Percentiles rank a stretch among this genome's conserved stretches.
Evolutionary conservation across 2,113 vertebrate species (phyloP).

Genomic region (Anser brachyrhynchus): DNA sequence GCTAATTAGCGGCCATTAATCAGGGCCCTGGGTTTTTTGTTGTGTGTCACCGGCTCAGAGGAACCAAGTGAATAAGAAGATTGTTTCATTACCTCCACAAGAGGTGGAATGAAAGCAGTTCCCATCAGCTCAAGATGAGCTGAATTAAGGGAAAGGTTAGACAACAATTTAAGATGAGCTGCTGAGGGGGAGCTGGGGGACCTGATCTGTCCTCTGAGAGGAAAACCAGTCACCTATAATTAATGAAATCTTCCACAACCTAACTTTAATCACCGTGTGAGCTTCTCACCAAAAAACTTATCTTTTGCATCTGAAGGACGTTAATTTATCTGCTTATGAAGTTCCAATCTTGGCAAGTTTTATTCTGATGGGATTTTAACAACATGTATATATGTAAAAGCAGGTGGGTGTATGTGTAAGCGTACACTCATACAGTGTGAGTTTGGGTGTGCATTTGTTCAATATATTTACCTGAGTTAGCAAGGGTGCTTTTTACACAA

Average conservation of each 20-base stretch:
- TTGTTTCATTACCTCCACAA: constrained; percentile 89
- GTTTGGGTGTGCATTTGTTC: not conserved
- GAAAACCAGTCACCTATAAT: constrained; percentile 86
- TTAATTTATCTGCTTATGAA: constrained; percentile 58
- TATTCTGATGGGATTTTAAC: not conserved
- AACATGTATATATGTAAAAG: not conserved
- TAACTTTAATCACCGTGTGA: constrained; percentile 81
- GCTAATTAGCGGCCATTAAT: constrained; percentile 99
- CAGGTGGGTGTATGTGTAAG: not conserved
- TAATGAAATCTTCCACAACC: constrained; percentile 83
- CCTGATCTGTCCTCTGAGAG: constrained; percentile 76
- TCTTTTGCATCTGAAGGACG: constrained; percentile 24
- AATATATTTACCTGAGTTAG: not conserved
- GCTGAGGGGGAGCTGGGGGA: constrained; percentile 63
- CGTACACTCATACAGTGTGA: not conserved
- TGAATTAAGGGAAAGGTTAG: constrained; percentile 87
- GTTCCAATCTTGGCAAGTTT: constrained; percentile 7
- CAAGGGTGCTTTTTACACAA: not conserved
- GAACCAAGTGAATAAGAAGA: constrained; percentile 88
- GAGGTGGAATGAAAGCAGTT: constrained; percentile 89
- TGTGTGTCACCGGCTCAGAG: constrained; percentile 82
- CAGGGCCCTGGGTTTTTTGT: constrained; percentile 87
- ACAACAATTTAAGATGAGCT: constrained; percentile 81
- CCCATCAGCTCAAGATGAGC: constrained; percentile 90
- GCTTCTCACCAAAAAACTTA: constrained; percentile 53